These are phyloP conservation scores for Seira sanloemensis DNA, from an alignment of 2,888 invertebrate genomes.

Conservation along the genomic window DNA sequence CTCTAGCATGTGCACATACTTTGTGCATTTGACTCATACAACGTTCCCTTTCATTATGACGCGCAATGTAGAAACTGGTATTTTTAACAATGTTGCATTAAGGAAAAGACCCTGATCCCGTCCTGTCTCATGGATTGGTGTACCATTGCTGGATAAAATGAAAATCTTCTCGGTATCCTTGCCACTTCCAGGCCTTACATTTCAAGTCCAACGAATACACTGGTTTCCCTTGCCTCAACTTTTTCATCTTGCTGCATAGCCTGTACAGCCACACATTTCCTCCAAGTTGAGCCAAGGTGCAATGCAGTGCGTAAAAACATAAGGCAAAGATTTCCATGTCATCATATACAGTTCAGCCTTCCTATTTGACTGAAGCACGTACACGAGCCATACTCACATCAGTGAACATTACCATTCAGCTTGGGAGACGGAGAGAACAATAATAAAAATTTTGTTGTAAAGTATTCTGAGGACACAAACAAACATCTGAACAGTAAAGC, in stretches of 20 bases:
- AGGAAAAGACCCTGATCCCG: not conserved
- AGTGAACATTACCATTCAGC: not conserved
- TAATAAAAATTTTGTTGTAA: not conserved
- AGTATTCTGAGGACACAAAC: constrained; percentile 20
- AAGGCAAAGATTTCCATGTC: constrained; percentile 50
- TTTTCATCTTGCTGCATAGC: not conserved
- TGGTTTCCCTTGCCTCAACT: not conserved
- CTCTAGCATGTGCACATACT: too few species aligned
- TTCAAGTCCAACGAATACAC: too few species aligned
- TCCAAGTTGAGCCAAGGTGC: not conserved
- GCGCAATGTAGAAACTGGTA: not conserved
- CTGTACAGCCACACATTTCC: not conserved
- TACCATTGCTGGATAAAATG: not conserved
- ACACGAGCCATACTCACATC: constrained; percentile 27
- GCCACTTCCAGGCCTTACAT: not conserved
- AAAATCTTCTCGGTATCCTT: not conserved
- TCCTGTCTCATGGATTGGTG: not conserved
- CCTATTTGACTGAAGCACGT: constrained; percentile 46
- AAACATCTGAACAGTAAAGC: constrained; percentile 8
- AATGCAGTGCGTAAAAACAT: constrained; percentile 39
- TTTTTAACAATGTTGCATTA: not conserved
- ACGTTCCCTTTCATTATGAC: not conserved
- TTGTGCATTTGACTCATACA: too few species aligned
- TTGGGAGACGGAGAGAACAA: constrained; percentile 4
- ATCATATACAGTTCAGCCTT: constrained; percentile 51